A percentile compares a stretch with the other conserved stretches of the same genome.
Conservation (phyloP, 1,140 invertebrate species). For the Ceratina calcarata region DNA sequence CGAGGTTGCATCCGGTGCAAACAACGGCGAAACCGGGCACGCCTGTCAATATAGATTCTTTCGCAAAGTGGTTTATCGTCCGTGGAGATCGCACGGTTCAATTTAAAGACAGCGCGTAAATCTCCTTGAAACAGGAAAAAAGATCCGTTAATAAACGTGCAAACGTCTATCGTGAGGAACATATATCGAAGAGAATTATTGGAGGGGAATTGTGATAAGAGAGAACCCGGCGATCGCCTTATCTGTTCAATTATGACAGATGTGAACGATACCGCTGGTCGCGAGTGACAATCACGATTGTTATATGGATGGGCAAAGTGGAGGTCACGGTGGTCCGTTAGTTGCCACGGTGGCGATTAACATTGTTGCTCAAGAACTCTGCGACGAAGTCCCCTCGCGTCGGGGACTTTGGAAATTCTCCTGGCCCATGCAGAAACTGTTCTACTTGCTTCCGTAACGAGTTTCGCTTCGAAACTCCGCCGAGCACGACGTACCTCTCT, state of each 20-base stretch:
- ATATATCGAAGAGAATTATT: slow-evolving; percentile 4
- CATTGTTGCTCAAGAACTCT: slow-evolving; percentile 13
- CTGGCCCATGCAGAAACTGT: background rate
- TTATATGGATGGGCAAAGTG: too few relatives aligned
- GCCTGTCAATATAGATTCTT: slow-evolving; percentile 28
- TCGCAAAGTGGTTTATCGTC: slow-evolving; percentile 33
- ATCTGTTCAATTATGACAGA: too few relatives aligned
- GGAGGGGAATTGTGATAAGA: background rate
- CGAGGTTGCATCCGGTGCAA: background rate
- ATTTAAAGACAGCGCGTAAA: slow-evolving; percentile 10
- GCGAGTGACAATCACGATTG: background rate
- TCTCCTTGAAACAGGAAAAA: background rate
- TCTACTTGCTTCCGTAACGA: background rate
- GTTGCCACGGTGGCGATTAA: slow-evolving; percentile 14
- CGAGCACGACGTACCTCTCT: slow-evolving; percentile 34
- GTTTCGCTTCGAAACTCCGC: slow-evolving; percentile 12
- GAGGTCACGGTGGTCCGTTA: slow-evolving; percentile 8
- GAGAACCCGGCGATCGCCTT: too few relatives aligned
- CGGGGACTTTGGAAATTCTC: background rate
- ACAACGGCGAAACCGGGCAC: slow-evolving; percentile 15
- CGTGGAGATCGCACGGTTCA: slow-evolving; percentile 14
- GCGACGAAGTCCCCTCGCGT: background rate
- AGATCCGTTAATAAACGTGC: background rate
- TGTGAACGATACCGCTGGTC: background rate
- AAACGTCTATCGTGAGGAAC: background rate